Evolutionary conservation across 2,113 vertebrate species (phyloP).

Genomic region (Calidris pugnax): DNA sequence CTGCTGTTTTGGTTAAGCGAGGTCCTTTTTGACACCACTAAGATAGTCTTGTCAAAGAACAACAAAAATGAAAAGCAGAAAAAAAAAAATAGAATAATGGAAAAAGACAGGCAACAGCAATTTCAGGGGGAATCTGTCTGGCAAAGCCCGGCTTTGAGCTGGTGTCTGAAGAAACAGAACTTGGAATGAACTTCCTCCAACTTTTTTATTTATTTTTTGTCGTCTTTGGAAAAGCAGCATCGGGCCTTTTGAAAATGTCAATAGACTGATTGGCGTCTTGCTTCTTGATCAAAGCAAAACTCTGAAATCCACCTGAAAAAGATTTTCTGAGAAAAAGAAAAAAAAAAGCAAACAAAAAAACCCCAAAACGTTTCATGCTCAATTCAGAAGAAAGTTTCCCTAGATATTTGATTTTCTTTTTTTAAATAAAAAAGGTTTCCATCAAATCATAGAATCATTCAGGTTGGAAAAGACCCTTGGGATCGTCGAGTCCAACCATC

Average conservation of each 20-base stretch:
- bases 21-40: constrained; percentile 41
- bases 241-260: not conserved
- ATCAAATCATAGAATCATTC: not conserved
- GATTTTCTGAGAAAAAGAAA: not conserved
- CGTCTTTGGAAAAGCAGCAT: not conserved
- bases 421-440: not conserved
- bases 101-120: not conserved
- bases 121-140: not conserved
- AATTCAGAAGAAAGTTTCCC: not conserved
- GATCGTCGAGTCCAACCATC: too few species aligned
- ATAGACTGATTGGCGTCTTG: not conserved
- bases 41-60: constrained; percentile 61
- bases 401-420: not conserved
- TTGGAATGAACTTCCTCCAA: not conserved
- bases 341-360: not conserved
- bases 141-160: constrained; percentile 4
- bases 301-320: not conserved
- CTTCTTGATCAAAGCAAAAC: constrained; percentile 30
- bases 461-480: too few species aligned
- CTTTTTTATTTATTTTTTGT: not conserved
- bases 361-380: not conserved
- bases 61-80: constrained; percentile 37
- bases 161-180: constrained; percentile 29
- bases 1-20: constrained; percentile 35
- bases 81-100: not conserved